These are phyloP conservation scores for Cacatua alba DNA, from an alignment of 2,113 vertebrate genomes.

Conservation along the genomic window DNA sequence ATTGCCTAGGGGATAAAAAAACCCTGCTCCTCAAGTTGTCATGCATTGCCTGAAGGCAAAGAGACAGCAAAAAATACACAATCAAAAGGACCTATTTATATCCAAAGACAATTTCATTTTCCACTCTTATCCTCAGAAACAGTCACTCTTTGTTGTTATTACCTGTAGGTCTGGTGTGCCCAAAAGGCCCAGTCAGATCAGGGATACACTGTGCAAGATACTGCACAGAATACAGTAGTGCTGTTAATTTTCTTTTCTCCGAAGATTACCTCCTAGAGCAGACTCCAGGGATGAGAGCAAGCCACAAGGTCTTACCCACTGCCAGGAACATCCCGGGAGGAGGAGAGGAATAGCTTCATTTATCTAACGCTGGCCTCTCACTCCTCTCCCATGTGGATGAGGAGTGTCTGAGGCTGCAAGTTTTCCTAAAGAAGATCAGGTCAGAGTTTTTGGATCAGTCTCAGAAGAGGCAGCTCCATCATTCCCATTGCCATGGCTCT, in stretches of 20 bases:
- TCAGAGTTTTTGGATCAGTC: background rate
- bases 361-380: background rate
- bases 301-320: background rate
- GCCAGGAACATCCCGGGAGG: background rate
- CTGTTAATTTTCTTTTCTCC: conserved; percentile 12
- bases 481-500: background rate
- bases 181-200: conserved; percentile 53
- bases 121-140: conserved; percentile 32
- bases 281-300: background rate
- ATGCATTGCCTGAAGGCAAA: conserved; percentile 43
- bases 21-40: conserved; percentile 21
- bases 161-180: conserved; percentile 49
- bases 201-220: conserved; percentile 30
- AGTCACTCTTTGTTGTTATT: conserved; percentile 45
- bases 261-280: conserved; percentile 18
- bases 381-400: background rate
- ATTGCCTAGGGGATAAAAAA: conserved; percentile 19
- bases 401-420: background rate
- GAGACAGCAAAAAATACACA: conserved; percentile 52
- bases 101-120: conserved; percentile 65
- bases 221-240: background rate
- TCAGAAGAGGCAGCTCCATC: background rate
- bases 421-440: background rate
- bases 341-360: background rate
- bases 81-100: conserved; percentile 66